Conservation (phyloP, 2,113 vertebrate species). For the Marmota monax region DNA sequence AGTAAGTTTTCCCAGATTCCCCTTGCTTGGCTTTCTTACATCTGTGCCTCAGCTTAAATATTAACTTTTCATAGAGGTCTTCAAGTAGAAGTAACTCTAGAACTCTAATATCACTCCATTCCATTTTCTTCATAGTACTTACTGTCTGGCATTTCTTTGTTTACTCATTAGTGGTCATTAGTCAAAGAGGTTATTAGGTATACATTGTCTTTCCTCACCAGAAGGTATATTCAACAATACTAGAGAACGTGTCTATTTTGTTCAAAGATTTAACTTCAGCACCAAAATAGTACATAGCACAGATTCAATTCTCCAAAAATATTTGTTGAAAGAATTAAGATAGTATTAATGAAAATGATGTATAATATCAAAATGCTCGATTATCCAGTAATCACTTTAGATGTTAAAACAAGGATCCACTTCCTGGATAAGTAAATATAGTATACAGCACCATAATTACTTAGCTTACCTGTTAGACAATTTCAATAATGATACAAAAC, state of each 20-base stretch:
- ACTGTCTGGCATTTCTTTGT: not conserved
- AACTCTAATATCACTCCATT: not conserved
- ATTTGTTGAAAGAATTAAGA: not conserved
- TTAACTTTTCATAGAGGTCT: not conserved
- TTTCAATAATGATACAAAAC: not conserved
- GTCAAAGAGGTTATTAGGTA: not conserved
- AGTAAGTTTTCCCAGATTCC: not conserved
- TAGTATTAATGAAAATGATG: not conserved
- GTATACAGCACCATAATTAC: not conserved
- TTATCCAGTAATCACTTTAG: not conserved
- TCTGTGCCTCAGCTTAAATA: not conserved
- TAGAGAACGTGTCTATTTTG: not conserved
- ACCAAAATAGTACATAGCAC: not conserved
- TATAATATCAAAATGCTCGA: not conserved
- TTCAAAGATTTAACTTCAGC: not conserved
- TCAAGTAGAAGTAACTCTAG: not conserved
- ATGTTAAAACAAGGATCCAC: not conserved
- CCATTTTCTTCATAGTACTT: not conserved
- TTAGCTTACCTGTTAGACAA: not conserved
- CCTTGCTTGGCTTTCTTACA: not conserved
- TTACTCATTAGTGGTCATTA: not conserved
- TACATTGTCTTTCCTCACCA: not conserved
- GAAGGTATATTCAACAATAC: not conserved
- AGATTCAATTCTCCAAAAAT: not conserved
- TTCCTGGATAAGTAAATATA: conserved; percentile 3